Base-by-base conservation (phyloP, 2,113 vertebrate species). In the Chloroceryle aenea region DNA sequence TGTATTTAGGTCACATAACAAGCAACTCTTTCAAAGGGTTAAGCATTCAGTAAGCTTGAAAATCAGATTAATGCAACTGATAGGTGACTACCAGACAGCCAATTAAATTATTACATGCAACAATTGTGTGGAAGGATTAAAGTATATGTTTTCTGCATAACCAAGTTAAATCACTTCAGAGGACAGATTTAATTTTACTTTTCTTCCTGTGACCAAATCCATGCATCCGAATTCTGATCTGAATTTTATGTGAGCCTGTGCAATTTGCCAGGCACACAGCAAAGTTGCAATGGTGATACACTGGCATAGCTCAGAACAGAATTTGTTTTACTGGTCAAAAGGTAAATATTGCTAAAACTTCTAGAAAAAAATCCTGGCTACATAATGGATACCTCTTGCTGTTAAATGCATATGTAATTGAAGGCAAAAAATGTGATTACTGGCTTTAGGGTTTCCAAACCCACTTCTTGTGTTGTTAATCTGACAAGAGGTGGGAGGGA, bases 21-120 rank as follows among this genome's bases (percentile, higher is more conserved):
- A 79, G 30, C 79, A 86, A 82, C 2, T 32, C 38, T 82, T 93
- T 78, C 56, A 96, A 90, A 94, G 56, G 50, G 61, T 93, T 93
- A 93, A 83, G 78, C 16, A 71, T 87, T 93, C 18, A 3, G 38
- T 72, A 87, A 91, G 34, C 53, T 80, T 84, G 34, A 75, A 80
- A 95, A 96, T 92, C 59, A 93, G 56, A 84, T 94, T 95, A 95
- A 73, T 36, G 26, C 80, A 32, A 32, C 75, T 86, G 73, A 87
- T 81, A 86, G 50, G 13, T 91, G 69, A 95, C 72, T 84, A 95
- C 45, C 80, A 96, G 82, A 85, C 38, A 95, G 38, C 34, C 61
- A 96, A 79, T 94, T 92, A 93, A 91, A 76, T 42, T 13, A 79
- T 40, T 55, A 61, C 48, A 72, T 82, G 21, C n/a, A 92, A 88